Conservation (phyloP, 2,113 vertebrate genomes). For the Hylia prasina region DNA sequence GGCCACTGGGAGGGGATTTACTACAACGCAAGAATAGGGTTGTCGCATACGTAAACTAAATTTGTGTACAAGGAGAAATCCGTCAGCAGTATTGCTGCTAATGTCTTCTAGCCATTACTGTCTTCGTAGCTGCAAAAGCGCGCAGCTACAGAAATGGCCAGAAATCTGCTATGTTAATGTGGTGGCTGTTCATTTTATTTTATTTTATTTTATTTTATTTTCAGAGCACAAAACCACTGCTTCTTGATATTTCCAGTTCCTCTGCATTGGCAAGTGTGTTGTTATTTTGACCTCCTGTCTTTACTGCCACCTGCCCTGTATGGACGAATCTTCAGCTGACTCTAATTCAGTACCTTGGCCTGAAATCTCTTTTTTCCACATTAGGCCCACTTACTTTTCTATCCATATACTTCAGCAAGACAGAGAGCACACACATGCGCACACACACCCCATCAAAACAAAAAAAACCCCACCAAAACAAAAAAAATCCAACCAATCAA, state of each 20-base stretch:
- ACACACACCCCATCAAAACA: not conserved
- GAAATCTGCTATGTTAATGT: not conserved
- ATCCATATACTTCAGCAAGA: not conserved
- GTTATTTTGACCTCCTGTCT: not conserved
- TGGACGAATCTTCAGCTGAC: accelerated
- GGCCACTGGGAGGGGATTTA: not conserved
- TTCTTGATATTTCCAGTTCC: not conserved
- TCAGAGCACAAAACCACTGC: not conserved
- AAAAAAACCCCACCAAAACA: too few relatives aligned
- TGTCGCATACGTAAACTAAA: not conserved
- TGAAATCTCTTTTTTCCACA: not conserved
- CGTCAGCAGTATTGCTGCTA: not conserved
- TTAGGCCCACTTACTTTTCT: not conserved
- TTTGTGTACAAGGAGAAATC: not conserved
- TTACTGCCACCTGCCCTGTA: not conserved
- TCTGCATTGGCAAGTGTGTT: not conserved
- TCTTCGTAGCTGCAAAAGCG: not conserved
- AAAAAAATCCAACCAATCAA: too few relatives aligned
- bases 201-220: not conserved
- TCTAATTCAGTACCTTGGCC: not conserved
- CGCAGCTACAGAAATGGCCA: not conserved
- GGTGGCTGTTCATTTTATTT: not conserved
- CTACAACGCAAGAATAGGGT: not conserved
- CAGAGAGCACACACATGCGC: not conserved
- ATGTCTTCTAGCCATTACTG: not conserved